phyloP scores from a whole-genome alignment of 2,797 vertebrate species.

The Ara ararauna region DNA sequence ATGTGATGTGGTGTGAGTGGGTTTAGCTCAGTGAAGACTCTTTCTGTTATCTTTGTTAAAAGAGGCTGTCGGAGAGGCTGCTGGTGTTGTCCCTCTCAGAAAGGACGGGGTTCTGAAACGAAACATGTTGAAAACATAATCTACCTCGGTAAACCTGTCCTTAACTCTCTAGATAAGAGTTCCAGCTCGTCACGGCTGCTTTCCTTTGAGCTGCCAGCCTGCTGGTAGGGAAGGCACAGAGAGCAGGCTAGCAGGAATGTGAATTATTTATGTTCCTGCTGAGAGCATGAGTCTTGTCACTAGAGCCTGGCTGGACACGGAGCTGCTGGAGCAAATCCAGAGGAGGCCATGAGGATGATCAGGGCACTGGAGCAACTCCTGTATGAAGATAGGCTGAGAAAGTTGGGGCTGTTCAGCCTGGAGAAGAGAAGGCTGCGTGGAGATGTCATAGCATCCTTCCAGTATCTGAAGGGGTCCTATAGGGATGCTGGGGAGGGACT shows the following conservation, averaged over 20 bases:
- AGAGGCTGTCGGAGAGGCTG: not conserved
- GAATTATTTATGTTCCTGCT: slow-evolving; percentile 64
- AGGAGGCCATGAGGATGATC: not conserved
- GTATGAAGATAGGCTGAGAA: too few relatives aligned
- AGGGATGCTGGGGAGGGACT: too few relatives aligned
- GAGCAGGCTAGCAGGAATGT: not conserved
- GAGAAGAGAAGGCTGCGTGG: too few relatives aligned
- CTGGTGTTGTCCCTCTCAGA: not conserved
- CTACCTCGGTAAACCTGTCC: not conserved
- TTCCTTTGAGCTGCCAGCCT: not conserved
- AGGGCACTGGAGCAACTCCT: not conserved
- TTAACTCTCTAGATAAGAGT: not conserved
- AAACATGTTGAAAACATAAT: not conserved
- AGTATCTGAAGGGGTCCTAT: too few relatives aligned
- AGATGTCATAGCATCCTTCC: too few relatives aligned
- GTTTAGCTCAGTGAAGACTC: not conserved
- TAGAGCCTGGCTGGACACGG: not conserved
- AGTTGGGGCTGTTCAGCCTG: too few relatives aligned
- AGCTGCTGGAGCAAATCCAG: not conserved
- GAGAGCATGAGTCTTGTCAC: slow-evolving; percentile 35
- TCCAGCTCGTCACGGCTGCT: not conserved
- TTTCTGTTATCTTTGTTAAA: not conserved
- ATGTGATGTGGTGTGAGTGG: not conserved
- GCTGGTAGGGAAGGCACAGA: not conserved
- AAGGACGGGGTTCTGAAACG: not conserved